phyloP scores from a whole-genome alignment of 2,888 invertebrate genomes.

The Meganola albula region DNA sequence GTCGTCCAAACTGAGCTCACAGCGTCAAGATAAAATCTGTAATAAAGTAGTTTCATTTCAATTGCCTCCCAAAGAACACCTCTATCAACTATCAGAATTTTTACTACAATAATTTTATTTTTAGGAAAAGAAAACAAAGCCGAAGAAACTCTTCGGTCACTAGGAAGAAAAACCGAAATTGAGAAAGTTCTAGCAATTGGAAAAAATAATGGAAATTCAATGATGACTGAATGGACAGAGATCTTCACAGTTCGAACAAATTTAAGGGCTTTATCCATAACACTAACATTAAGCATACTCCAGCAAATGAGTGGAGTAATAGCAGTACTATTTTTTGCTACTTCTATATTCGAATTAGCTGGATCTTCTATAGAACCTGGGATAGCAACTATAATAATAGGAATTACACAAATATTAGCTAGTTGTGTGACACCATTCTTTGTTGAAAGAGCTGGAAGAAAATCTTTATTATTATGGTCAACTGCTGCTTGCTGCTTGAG shows the following conservation, averaged over 20 bases:
- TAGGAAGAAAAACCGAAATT: conserved; percentile 40
- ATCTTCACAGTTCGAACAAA: conserved; percentile 38
- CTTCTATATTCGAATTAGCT: conserved; percentile 41
- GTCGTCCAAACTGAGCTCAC: too few relatives aligned
- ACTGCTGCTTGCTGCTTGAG: conserved; percentile 36
- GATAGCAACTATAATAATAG: conserved; percentile 44
- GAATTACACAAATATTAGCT: conserved; percentile 35
- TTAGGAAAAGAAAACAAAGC: conserved; percentile 35
- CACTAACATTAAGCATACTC: conserved; percentile 31
- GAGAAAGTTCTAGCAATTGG: conserved; percentile 25
- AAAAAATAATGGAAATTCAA: conserved; percentile 14
- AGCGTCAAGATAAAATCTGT: too few relatives aligned
- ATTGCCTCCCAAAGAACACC: too few relatives aligned
- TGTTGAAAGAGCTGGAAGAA: conserved; percentile 44
- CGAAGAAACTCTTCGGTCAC: conserved; percentile 24
- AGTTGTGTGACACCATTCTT: conserved; percentile 38
- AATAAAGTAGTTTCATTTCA: too few relatives aligned
- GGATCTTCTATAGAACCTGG: conserved; percentile 36
- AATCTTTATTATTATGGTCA: conserved; percentile 36
- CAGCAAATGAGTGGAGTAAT: conserved; percentile 42
- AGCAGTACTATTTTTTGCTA: conserved; percentile 36
- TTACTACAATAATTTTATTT: too few relatives aligned
- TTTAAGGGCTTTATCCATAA: conserved; percentile 38
- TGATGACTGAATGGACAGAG: conserved; percentile 30
- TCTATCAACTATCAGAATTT: too few relatives aligned